Evolutionary conservation across 2,797 vertebrate species (phyloP).

Genomic region (Artibeus jamaicensis): DNA sequence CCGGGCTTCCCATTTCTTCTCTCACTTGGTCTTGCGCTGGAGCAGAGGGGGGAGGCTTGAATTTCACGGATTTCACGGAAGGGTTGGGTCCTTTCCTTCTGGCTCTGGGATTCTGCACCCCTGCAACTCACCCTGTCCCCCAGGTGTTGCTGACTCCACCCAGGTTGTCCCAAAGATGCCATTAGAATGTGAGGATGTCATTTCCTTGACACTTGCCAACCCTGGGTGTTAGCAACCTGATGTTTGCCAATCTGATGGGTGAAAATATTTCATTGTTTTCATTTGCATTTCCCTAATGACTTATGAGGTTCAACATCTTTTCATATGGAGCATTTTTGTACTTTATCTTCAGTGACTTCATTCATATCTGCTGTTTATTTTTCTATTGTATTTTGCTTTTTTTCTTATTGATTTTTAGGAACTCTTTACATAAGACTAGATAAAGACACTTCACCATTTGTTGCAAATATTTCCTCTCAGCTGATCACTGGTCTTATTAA

Average conservation of each 20-base stretch:
- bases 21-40: neutral
- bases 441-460: neutral
- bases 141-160: neutral
- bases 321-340: neutral
- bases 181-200: neutral
- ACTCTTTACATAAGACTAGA: neutral
- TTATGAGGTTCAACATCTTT: neutral
- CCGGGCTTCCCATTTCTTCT: neutral
- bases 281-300: neutral
- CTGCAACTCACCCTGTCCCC: neutral
- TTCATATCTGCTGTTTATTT: neutral
- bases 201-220: neutral
- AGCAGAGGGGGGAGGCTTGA: neutral
- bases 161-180: neutral
- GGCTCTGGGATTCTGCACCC: neutral
- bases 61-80: neutral
- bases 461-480: neutral
- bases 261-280: neutral
- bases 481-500: neutral
- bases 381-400: neutral
- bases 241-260: neutral
- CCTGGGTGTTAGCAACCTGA: neutral
- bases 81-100: neutral
- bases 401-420: conserved; percentile 2
- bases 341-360: neutral